phyloP scores from a whole-genome alignment of 2,797 vertebrate genomes.

The Toxotes lorentzi region DNA sequence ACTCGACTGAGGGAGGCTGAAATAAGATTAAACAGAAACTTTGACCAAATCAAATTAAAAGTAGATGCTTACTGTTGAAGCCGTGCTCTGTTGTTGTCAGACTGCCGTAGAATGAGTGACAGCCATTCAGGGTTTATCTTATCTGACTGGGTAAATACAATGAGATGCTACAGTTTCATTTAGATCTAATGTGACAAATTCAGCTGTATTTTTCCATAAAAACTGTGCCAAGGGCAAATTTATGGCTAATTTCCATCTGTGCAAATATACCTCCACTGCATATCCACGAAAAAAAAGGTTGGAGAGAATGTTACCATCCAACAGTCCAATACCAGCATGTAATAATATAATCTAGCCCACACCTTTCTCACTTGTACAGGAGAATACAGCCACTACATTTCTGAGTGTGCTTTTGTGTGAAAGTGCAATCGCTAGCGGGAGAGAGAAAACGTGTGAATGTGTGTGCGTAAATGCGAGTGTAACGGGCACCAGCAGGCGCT shows the following conservation, averaged over 20 bases:
- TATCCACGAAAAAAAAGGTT: conserved; percentile 7
- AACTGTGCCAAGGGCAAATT: neutral
- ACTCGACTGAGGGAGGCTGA: conserved; percentile 21
- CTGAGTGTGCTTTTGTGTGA: neutral
- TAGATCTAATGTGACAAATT: neutral
- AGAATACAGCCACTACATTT: conserved; percentile 23
- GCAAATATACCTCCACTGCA: neutral
- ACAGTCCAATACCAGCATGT: conserved; percentile 2
- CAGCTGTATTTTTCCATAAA: neutral
- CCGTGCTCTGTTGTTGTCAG: conserved; percentile 6
- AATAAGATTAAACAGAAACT: conserved; percentile 40
- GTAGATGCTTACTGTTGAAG: conserved; percentile 16
- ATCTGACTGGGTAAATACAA: neutral
- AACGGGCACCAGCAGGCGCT: conserved; percentile 41
- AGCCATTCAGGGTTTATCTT: neutral
- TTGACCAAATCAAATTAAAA: conserved; percentile 42
- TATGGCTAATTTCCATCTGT: neutral
- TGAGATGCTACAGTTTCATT: neutral
- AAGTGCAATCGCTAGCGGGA: neutral
- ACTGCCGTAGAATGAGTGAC: conserved; percentile 13
- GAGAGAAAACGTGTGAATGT: conserved; percentile 7
- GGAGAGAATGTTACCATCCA: conserved; percentile 2
- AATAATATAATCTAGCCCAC: conserved; percentile 26
- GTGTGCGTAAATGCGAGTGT: conserved; percentile 24
- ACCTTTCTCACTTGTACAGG: conserved; percentile 32